Evolutionary conservation across 1,140 invertebrate species (phyloP).

Genomic region (Drosophila kohkoa): DNA sequence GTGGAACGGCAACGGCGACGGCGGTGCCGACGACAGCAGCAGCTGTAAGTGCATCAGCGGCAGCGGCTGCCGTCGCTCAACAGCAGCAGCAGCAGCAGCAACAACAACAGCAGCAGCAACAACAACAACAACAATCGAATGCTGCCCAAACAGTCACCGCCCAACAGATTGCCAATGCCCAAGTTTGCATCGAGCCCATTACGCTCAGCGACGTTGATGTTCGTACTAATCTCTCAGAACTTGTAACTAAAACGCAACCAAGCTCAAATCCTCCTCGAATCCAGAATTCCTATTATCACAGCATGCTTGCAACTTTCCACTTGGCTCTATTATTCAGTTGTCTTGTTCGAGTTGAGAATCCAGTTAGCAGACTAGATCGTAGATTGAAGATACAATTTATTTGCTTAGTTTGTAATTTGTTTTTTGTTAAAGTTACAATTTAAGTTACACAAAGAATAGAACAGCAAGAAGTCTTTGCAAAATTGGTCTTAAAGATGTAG

Average conservation of each 20-base stretch:
- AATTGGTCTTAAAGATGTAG: too few relatives aligned
- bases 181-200: conserved; percentile 91
- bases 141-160: conserved; percentile 78
- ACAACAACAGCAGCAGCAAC: conserved; percentile 41
- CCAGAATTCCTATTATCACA: background rate
- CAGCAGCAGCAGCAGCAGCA: conserved; percentile 84
- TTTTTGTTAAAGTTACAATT: too few relatives aligned
- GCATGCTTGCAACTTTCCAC: background rate
- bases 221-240: conserved; percentile 85
- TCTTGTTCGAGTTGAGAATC: too few relatives aligned
- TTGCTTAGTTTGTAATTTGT: too few relatives aligned
- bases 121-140: conserved; percentile 50
- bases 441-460: too few relatives aligned
- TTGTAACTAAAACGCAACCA: conserved; percentile 35
- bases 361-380: too few relatives aligned
- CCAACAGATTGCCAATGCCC: conserved; percentile 87
- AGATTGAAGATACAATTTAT: too few relatives aligned
- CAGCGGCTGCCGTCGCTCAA: conserved; percentile 45
- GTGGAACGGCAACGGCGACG: conserved; percentile 75
- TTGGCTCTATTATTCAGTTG: too few relatives aligned
- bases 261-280: background rate
- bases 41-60: conserved; percentile 80
- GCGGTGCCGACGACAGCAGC: conserved; percentile 84
- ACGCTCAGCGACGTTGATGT: conserved; percentile 89
- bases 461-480: too few relatives aligned